phyloP scores from a whole-genome alignment of 2,113 vertebrate species.

The Leptobrachium ailaonicum region DNA sequence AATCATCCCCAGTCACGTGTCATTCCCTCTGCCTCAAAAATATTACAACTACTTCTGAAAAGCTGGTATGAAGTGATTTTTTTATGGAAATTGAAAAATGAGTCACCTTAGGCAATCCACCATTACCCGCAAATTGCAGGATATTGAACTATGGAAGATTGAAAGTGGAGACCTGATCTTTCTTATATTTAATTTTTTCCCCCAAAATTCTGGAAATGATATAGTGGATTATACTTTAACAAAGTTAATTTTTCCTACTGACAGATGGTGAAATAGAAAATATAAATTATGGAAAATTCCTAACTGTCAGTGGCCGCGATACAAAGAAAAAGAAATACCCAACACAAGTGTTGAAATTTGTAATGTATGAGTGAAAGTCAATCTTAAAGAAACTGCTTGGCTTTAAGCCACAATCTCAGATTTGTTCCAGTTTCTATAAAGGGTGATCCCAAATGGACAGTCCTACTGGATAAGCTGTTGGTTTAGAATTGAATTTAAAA shows the following conservation, averaged over 20 bases:
- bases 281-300: background rate
- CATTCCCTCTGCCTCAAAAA: no score
- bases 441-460: conserved; percentile 8
- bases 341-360: background rate
- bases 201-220: background rate
- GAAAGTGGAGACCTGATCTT: background rate
- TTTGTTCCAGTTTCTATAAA: background rate
- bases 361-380: background rate
- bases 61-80: no score
- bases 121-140: background rate
- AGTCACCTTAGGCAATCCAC: background rate
- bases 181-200: no score
- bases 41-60: no score
- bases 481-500: conserved; percentile 29
- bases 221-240: background rate
- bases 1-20: no score
- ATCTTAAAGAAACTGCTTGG: conserved; percentile 3
- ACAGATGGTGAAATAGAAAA: background rate
- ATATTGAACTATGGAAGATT: background rate
- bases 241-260: background rate
- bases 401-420: background rate
- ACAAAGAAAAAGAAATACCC: background rate
- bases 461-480: conserved; percentile 13
- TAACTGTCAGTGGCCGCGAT: conserved; percentile 2
- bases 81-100: no score